Evolutionary conservation across 2,113 vertebrate genomes (phyloP).

Genomic region (Triplophysa siluroides): DNA sequence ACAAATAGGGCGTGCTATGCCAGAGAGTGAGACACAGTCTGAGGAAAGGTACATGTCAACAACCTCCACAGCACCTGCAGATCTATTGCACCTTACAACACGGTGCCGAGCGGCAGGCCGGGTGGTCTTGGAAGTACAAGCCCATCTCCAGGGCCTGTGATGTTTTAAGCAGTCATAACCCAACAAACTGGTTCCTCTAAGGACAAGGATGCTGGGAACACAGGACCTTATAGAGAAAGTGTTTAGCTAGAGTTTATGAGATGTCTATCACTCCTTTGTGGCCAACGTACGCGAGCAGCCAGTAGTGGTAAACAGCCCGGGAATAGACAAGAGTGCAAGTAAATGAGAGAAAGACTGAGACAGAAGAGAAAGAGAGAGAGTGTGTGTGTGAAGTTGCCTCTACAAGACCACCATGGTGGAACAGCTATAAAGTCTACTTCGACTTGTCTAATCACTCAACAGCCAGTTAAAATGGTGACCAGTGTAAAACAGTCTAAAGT

Average conservation of each 20-base stretch:
- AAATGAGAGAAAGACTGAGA: slow-evolving; percentile 33
- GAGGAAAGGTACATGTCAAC: slow-evolving; percentile 35
- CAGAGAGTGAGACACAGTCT: slow-evolving; percentile 12
- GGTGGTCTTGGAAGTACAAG: slow-evolving; percentile 65
- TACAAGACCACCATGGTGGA: slow-evolving; percentile 49
- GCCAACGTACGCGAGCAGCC: slow-evolving; percentile 29
- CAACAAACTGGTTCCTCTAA: slow-evolving; percentile 50
- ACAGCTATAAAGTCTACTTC: slow-evolving; percentile 14
- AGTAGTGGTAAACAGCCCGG: slow-evolving; percentile 10
- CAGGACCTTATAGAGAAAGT: slow-evolving; percentile 31
- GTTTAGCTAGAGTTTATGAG: slow-evolving; percentile 32
- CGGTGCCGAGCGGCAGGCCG: slow-evolving; percentile 34
- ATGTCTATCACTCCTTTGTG: slow-evolving; percentile 39
- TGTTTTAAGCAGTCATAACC: slow-evolving; percentile 67
- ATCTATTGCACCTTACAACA: slow-evolving; percentile 57
- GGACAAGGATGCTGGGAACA: slow-evolving; percentile 44
- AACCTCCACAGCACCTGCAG: slow-evolving; percentile 39
- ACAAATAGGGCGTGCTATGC: slow-evolving; percentile 43
- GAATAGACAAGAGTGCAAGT: background rate
- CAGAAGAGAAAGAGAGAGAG: background rate
- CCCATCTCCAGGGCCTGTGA: slow-evolving; percentile 48
- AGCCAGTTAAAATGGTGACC: slow-evolving; percentile 35
- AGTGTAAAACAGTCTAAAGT: slow-evolving; percentile 1
- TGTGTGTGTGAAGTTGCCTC: slow-evolving; percentile 23
- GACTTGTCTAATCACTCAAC: slow-evolving; percentile 47